Conservation (phyloP, 2,113 vertebrate species). For the Syrmaticus mikado region DNA sequence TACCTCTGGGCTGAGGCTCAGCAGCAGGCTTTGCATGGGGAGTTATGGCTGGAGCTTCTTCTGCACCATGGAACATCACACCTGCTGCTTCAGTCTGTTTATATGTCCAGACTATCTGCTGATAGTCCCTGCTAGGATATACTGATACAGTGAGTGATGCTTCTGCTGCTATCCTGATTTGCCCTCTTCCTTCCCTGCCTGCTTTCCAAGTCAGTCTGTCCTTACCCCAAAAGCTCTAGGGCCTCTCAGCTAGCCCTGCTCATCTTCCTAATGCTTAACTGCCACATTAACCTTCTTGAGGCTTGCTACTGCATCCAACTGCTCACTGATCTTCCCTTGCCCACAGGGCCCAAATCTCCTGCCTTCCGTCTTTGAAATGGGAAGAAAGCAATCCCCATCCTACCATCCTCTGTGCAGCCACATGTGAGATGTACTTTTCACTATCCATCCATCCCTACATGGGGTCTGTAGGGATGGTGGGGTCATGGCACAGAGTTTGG, state of each 20-base stretch:
- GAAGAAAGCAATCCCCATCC: background rate
- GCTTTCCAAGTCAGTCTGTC: background rate
- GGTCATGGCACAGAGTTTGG: no score
- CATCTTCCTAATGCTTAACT: background rate
- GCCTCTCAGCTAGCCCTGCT: background rate
- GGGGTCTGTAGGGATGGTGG: background rate
- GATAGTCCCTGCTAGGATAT: background rate
- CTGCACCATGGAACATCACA: rapidly evolving
- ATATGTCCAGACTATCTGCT: background rate
- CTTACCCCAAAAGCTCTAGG: background rate
- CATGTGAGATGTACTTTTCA: background rate
- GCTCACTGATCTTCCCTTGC: background rate
- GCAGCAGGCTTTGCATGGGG: background rate
- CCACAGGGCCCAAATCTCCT: background rate
- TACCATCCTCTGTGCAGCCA: background rate
- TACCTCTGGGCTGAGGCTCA: background rate
- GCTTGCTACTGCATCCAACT: background rate
- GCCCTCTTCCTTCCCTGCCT: background rate
- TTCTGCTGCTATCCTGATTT: background rate
- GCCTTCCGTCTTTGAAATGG: background rate
- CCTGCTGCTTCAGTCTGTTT: background rate
- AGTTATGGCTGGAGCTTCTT: background rate
- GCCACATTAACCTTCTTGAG: background rate
- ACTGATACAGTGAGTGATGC: background rate
- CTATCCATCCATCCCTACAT: background rate